phyloP scores from a whole-genome alignment of 2,113 vertebrate species.

The Notarius lentiginosus region DNA sequence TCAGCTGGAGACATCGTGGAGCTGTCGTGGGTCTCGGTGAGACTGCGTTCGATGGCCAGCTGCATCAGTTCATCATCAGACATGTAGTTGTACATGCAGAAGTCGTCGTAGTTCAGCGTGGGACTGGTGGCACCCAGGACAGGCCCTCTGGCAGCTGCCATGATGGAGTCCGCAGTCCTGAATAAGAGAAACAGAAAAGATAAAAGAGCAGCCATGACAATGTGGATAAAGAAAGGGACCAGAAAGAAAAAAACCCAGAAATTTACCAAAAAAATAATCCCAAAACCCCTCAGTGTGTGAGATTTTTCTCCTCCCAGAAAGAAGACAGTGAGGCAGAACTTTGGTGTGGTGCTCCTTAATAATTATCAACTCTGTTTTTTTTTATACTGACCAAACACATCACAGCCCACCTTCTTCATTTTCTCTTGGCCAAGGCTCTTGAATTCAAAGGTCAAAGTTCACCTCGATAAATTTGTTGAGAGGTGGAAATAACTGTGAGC shows the following conservation, averaged over 20 bases:
- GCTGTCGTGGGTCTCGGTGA: slow-evolving; percentile 62
- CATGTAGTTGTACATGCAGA: slow-evolving; percentile 80
- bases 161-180: slow-evolving; percentile 22
- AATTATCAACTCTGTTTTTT: not conserved
- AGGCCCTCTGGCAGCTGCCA: slow-evolving; percentile 43
- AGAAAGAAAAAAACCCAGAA: not conserved
- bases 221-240: not conserved
- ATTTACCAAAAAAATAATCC: not conserved
- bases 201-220: not conserved
- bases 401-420: too few species aligned
- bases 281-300: too few species aligned
- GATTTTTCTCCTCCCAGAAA: too few species aligned
- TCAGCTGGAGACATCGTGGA: slow-evolving; percentile 38
- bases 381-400: not conserved
- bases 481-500: too few species aligned
- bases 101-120: slow-evolving; percentile 75
- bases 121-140: slow-evolving; percentile 17
- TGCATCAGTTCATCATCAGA: slow-evolving; percentile 82
- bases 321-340: not conserved
- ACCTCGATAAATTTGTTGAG: not conserved
- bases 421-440: too few species aligned
- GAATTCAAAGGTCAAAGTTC: too few species aligned
- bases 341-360: too few species aligned
- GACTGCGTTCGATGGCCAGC: slow-evolving; percentile 83
- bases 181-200: not conserved